Conservation (phyloP, 2,113 vertebrate species). For the Aptenodytes forsteri region DNA sequence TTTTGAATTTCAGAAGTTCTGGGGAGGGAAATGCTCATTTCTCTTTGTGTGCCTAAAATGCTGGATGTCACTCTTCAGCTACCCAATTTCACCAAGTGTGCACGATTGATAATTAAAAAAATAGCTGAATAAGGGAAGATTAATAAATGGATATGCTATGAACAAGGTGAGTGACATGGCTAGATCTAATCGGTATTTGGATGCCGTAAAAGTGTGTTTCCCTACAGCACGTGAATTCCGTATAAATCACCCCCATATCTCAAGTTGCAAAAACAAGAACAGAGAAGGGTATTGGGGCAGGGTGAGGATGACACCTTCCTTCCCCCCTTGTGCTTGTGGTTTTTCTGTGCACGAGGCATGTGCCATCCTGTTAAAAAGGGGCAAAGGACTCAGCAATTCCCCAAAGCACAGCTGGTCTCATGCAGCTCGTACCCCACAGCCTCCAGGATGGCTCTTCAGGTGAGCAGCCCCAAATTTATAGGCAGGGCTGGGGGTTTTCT, state of each 20-base stretch:
- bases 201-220: not conserved
- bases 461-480: not conserved
- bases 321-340: fast-evolving
- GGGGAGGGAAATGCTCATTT: not conserved
- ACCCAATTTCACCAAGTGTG: not conserved
- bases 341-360: not conserved
- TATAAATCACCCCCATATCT: not conserved
- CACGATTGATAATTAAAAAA: not conserved
- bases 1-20: not conserved
- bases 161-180: not conserved
- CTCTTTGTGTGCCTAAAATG: not conserved
- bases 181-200: not conserved
- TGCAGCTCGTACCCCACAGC: not conserved
- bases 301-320: not conserved
- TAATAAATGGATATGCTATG: not conserved
- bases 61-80: not conserved
- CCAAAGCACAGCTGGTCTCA: fast-evolving
- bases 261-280: not conserved
- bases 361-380: not conserved
- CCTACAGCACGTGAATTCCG: not conserved
- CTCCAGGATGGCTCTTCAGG: not conserved
- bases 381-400: not conserved
- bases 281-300: not conserved
- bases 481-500: not conserved
- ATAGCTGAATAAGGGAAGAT: not conserved